These are phyloP conservation scores for Palloptera scutellata DNA, from an alignment of 2,888 invertebrate genomes.

Conservation along the genomic window DNA sequence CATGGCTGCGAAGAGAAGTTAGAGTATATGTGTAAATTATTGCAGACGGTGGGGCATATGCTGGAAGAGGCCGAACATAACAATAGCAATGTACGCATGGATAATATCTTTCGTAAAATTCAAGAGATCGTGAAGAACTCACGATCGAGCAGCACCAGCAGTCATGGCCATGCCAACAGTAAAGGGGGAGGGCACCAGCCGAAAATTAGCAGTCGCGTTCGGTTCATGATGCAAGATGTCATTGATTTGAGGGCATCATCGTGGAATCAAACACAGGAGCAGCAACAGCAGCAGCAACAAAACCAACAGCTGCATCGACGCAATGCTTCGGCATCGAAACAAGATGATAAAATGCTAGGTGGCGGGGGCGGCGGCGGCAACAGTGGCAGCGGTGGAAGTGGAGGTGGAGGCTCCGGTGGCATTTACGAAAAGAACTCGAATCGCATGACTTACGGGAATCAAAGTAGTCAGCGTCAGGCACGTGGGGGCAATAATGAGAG, in stretches of 20 bases:
- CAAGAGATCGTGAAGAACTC: constrained; percentile 50
- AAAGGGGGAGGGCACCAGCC: constrained; percentile 16
- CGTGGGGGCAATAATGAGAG: constrained; percentile 31
- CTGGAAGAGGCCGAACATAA: constrained; percentile 47
- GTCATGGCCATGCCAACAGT: background rate
- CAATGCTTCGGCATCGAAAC: constrained; percentile 5
- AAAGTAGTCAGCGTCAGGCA: constrained; percentile 19
- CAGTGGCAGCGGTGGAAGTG: constrained; percentile 20
- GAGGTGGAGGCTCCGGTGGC: constrained; percentile 24
- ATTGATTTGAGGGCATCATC: constrained; percentile 53
- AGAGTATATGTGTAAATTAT: constrained; percentile 60
- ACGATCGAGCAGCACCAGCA: constrained; percentile 11
- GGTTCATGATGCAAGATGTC: constrained; percentile 62
- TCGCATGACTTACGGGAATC: constrained; percentile 9
- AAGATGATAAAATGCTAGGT: constrained; percentile 24
- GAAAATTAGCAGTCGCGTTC: constrained; percentile 59
- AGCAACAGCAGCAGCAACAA: constrained; percentile 30
- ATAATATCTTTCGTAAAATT: constrained; percentile 54
- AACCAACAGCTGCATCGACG: constrained; percentile 26
- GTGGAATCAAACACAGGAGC: constrained; percentile 52
- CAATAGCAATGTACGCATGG: constrained; percentile 47
- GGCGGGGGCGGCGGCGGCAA: constrained; percentile 30
- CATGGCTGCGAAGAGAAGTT: constrained; percentile 59
- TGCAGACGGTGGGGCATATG: constrained; percentile 57
- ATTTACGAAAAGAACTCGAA: constrained; percentile 41